These are phyloP conservation scores for Channa argus DNA, from an alignment of 2,113 vertebrate genomes.

Conservation along the genomic window DNA sequence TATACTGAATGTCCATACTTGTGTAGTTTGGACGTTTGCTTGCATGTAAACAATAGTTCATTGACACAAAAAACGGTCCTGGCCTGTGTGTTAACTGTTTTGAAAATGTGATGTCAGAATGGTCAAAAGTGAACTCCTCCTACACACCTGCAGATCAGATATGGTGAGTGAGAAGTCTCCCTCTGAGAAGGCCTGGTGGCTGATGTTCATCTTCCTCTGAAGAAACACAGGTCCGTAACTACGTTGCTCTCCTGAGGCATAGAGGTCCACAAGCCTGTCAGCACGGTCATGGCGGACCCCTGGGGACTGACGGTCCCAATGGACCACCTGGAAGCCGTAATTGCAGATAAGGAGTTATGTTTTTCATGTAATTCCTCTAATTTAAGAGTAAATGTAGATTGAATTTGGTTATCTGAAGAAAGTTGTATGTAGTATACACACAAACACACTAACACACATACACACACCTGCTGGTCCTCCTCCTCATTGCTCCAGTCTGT, in stretches of 20 bases:
- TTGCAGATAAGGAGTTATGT: not conserved
- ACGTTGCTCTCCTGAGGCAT: constrained; percentile 92
- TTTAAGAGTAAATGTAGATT: not conserved
- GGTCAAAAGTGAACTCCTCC: no score
- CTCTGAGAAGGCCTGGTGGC: constrained; percentile 83
- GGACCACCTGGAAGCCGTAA: constrained; percentile 84
- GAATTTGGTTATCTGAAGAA: not conserved
- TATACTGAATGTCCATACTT: no score
- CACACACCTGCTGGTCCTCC: constrained; percentile 87
- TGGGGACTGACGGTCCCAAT: constrained; percentile 93
- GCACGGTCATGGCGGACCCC: constrained; percentile 91
- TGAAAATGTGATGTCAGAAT: no score
- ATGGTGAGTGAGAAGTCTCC: constrained; percentile 92
- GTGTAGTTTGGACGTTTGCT: no score
- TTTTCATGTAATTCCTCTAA: not conserved
- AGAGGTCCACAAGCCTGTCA: constrained; percentile 93
- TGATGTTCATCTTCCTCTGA: constrained; percentile 90
- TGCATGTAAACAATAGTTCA: no score
- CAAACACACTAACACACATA: not conserved
- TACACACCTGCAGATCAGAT: constrained; percentile 79
- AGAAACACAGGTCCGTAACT: constrained; percentile 90
- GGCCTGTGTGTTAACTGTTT: no score
- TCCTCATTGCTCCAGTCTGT: constrained; percentile 90
- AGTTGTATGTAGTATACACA: not conserved
- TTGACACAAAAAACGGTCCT: no score